phyloP scores from a whole-genome alignment of 2,797 vertebrate genomes.

The Acanthurus leucopareius region DNA sequence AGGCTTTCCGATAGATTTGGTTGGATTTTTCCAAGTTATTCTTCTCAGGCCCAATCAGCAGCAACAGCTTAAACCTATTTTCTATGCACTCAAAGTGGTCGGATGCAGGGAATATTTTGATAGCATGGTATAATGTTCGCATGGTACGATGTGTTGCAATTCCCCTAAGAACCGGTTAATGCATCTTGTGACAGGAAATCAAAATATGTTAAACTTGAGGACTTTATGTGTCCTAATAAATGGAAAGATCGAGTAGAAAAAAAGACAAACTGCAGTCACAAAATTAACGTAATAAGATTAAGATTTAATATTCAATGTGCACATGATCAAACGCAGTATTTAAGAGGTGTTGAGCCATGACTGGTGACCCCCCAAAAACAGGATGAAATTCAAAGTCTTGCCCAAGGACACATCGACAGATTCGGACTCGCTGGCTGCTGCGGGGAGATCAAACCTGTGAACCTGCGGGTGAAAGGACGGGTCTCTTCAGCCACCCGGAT shows the following conservation, averaged over 20 bases:
- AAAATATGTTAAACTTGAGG: not conserved
- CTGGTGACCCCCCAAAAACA: not conserved
- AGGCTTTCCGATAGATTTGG: not conserved
- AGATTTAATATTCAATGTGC: not conserved
- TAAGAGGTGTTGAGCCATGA: not conserved
- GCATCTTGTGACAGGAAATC: not conserved
- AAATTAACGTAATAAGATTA: not conserved
- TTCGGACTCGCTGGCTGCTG: slow-evolving; percentile 12
- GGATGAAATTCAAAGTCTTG: slow-evolving; percentile 16
- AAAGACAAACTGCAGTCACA: not conserved
- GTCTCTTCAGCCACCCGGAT: slow-evolving; percentile 28
- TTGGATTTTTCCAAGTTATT: not conserved
- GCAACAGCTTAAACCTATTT: not conserved
- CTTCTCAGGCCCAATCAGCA: not conserved
- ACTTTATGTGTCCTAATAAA: not conserved
- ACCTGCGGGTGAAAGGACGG: slow-evolving; percentile 20
- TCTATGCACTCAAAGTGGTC: not conserved
- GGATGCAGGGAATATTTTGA: not conserved
- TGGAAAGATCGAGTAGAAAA: not conserved
- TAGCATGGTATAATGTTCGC: not conserved
- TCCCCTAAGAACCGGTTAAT: not conserved
- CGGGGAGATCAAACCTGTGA: slow-evolving; percentile 31
- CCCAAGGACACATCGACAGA: slow-evolving; percentile 32
- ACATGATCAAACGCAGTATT: not conserved
- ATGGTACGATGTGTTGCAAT: not conserved